Evolutionary conservation across 2,888 invertebrate species (phyloP), one percentile per base, ranked within the genome.

Genomic region (Polymixis lichenea): DNA sequence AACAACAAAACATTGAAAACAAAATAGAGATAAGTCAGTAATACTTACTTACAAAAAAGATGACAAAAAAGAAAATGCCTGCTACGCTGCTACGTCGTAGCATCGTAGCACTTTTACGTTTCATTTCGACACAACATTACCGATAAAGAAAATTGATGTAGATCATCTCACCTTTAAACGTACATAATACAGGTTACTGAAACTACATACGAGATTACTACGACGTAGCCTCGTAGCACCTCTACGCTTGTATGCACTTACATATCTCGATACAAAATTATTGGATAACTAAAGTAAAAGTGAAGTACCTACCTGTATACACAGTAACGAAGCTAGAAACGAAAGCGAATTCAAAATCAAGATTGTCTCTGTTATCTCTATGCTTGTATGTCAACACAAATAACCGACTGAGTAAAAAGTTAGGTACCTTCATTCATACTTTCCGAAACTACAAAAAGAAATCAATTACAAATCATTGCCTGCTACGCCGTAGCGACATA

Each of bases 401-500:
- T 22, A 2, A 19, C 11, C 5, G 28, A n/a, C 17, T 70, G 7
- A 19, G 19, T 65, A 43, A 55, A 25, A 66, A 43, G 11, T 22
- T 7, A 25, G 25, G 13, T 65, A 61, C n/a, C 17, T n/a, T 6
- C 9, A 22, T 60, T 2, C 13, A 58, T 25, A 32, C 13, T 65
- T 51, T 22, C 4, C 43, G 17, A 13, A 46, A 43, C 6, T 13
- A 11, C n/a, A n/a, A 32, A 58, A 58, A 70, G n/a, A 38, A 5
- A 1, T 17, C 38, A 5, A 19, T 70, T 9, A n/a, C 15, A 70
- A 72, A 46, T 32, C n/a, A 28, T 22, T 19, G 60, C 17, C 17
- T 68, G 65, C 66, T 77, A 77, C 67, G 53, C 22, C 56, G 70
- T 77, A 77, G 77, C 71, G 11, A n/a, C 62, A 73, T 79, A 79